Conservation (phyloP, 2,888 invertebrate genomes). For the Quadroppia sp. region DNA sequence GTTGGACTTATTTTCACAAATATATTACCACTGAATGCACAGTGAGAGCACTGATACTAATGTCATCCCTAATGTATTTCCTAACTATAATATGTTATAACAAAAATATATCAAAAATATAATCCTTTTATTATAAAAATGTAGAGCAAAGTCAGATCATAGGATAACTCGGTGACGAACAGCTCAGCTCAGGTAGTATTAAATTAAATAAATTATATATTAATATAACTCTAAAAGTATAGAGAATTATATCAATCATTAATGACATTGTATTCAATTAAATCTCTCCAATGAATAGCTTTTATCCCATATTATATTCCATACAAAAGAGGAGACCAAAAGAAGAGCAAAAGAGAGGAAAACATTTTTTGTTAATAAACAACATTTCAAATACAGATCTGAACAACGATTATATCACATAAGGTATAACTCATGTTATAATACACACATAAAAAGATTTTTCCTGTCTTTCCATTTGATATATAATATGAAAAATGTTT, state of each 20-base stretch:
- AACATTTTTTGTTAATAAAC: neutral
- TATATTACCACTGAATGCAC: constrained; percentile 26
- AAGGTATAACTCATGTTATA: no score
- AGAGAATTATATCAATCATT: neutral
- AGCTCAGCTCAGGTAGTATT: neutral
- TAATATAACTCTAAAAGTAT: neutral
- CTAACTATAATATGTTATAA: neutral
- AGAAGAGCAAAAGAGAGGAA: neutral
- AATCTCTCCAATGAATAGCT: constrained; percentile 19
- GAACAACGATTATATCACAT: no score
- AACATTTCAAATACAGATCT: neutral
- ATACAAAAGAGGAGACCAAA: neutral
- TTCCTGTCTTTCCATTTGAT: no score
- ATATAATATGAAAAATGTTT: no score
- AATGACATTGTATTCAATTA: constrained; percentile 18
- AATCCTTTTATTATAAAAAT: neutral
- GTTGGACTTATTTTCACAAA: neutral
- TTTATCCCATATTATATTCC: neutral
- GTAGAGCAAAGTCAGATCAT: neutral
- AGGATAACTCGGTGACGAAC: neutral
- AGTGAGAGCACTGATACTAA: constrained; percentile 21
- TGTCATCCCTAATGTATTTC: constrained; percentile 29
- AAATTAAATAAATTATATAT: constrained; percentile 18
- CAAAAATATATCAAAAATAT: neutral
- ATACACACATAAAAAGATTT: no score